Evolutionary conservation across 2,888 invertebrate genomes (phyloP), one percentile per base, ranked within the genome.

Genomic region (Oscheius sp.): DNA sequence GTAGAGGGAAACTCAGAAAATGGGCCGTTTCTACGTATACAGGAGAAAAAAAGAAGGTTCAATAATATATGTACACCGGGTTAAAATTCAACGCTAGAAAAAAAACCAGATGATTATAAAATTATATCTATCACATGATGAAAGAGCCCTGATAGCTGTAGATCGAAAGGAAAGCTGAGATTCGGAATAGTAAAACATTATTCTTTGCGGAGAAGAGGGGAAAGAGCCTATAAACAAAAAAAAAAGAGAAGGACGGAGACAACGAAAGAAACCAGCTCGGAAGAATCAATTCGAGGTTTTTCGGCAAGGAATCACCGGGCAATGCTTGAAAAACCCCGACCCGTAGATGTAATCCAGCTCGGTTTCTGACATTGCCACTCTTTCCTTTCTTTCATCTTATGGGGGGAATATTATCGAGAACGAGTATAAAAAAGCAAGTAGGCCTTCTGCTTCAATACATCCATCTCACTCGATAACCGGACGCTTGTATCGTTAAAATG

Each of bases 401-500:
- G 3, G 50, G 50, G 57, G 57, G 42, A 23, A 29, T 3, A 17
- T 31, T 33, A 64, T 6, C 17, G n/a, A 8, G 68, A 69, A 25
- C 69, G 50, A 2, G 92, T 92, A 89, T 93, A 93, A 89, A 93
- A 93, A 80, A 93, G 89, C 79, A 93, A 92, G 90, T 93, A 93
- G 17, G 93, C 92, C 88, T 93, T 93, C 88, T 92, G 92, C 79
- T 91, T 90, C 20, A 91, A 91, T 57, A 93, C 93, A 0, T 91
- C 90, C 48, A 89, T 89, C 23, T 90, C 89, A 79, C 91, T 91
- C 52, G 91, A 90, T 25, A 91, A 90, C 39, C 92, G 90, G n/a
- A 93, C 93, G 0, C 91, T 91, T 83, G 92, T 92, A 88, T 93
- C 93, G 89, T 93, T 93, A 89, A 93, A 93, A 88, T 93, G 92